Percentiles rank a stretch among this genome's conserved stretches.
Conservation (phyloP, 2,113 vertebrate species). For the Pantherophis guttatus region DNA sequence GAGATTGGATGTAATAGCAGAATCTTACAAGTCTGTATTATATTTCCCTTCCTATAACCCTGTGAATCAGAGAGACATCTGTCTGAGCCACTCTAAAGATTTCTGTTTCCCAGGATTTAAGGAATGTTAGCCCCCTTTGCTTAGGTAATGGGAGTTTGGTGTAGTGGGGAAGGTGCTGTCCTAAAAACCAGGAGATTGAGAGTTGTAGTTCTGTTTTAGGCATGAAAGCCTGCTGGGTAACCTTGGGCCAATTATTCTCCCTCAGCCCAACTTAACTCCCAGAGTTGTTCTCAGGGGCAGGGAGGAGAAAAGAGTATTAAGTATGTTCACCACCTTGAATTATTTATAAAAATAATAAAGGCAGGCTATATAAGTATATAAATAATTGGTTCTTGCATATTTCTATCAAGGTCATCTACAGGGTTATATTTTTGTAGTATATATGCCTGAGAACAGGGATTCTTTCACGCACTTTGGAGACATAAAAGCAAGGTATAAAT, state of each 20-base stretch:
- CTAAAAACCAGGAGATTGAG: too few species aligned
- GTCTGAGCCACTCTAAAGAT: not conserved
- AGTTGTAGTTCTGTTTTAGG: too few species aligned
- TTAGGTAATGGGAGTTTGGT: not conserved
- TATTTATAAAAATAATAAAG: not conserved
- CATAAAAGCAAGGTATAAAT: not conserved
- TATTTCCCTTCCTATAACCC: not conserved
- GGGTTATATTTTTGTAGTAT: not conserved
- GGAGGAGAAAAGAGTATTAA: not conserved
- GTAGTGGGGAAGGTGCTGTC: not conserved
- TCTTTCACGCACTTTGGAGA: not conserved
- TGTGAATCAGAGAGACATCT: not conserved
- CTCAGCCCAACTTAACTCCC: too few species aligned
- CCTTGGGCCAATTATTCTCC: too few species aligned
- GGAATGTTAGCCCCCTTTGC: not conserved
- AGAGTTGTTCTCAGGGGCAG: too few species aligned
- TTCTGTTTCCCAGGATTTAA: not conserved
- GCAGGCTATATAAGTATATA: too few species aligned
- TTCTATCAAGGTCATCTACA: not conserved
- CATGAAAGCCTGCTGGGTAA: too few species aligned
- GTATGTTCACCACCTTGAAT: not conserved
- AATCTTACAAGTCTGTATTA: not conserved
- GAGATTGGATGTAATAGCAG: not conserved
- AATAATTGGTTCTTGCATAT: not conserved
- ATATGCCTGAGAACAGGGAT: not conserved